Evolutionary conservation across 1,140 invertebrate genomes (phyloP), one percentile per base, ranked within the genome.

Genomic region (Proales similis): DNA sequence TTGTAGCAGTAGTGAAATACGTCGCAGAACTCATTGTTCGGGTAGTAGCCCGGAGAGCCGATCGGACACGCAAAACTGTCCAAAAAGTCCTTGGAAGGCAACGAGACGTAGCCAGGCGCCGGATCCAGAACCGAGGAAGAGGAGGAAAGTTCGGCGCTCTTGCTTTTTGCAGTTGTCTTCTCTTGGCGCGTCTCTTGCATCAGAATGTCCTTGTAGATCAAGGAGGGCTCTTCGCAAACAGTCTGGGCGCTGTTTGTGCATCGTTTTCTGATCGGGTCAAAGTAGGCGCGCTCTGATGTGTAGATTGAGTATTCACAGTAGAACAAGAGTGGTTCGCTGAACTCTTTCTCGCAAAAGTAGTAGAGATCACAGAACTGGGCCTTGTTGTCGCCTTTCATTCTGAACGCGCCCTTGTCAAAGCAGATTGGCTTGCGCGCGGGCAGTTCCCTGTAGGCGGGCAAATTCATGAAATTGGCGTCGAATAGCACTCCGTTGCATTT

Each of bases 1-100:
- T 27, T 43, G 20, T 47, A 63, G 19, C 61, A 63, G 26, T 63
- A 63, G 29, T 63, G 61, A 48, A 63, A 63, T 30, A 63, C 42
- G 22, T 63, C 61, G 49, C 61, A 63, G 49, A 20, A 63, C 4
- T 63, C 45, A 22, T 32, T 27, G 30, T 63, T 48, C 0, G 61
- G 22, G 30, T 38, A 63, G 29, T 48, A 63, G 2, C 57, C 57
- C 0, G 57, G 39, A 19, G 57, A 29, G 11, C 39, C 39, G 14
- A 61, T 9, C 6, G 39, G 57, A 30, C 57, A 61, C 36, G 36
- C 38, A 30, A 61, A 61, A 29, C 17, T 61, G 7, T 42, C 47
- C 26, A 46, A 45, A 32, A 61, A 61, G 14, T 61, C 32, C 2
- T 36, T 42, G 5, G 51, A 57, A 3, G 51, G 51, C 27, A 57